These are phyloP conservation scores for Drosophila lacertosa DNA, from an alignment of 1,140 invertebrate species.

Conservation along the genomic window DNA sequence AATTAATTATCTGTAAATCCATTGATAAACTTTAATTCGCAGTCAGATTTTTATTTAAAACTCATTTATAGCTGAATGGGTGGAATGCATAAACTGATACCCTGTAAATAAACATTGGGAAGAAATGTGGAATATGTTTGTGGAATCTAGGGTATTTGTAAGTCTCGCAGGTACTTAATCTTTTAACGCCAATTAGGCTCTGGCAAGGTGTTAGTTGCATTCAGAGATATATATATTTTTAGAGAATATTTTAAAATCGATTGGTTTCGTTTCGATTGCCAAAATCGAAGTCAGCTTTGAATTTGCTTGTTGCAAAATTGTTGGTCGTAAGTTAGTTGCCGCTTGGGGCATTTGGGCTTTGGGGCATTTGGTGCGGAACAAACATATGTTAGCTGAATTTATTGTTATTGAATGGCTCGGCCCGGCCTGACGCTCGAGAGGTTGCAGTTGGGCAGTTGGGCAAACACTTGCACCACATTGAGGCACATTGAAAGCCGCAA, in stretches of 20 bases:
- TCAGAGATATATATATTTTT: not conserved
- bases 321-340: slow-evolving; percentile 21
- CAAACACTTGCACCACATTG: slow-evolving; percentile 13
- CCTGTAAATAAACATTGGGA: too few relatives aligned
- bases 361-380: slow-evolving; percentile 9
- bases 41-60: not conserved
- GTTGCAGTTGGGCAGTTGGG: not conserved
- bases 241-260: slow-evolving; percentile 21
- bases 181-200: slow-evolving; percentile 21
- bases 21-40: not conserved
- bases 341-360: slow-evolving; percentile 17
- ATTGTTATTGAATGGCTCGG: slow-evolving; percentile 43
- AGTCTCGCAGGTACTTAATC: not conserved
- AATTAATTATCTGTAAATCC: not conserved
- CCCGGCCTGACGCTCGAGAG: not conserved
- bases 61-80: too few relatives aligned
- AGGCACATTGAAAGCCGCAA: slow-evolving; percentile 22
- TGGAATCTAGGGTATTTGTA: not conserved
- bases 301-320: slow-evolving; percentile 6
- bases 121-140: too few relatives aligned
- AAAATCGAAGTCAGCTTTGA: slow-evolving; percentile 1
- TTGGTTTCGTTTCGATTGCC: not conserved
- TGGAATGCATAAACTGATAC: too few relatives aligned
- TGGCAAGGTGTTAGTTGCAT: not conserved
- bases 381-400: slow-evolving; percentile 50